phyloP scores from a whole-genome alignment of 1,140 invertebrate genomes.

The Penaeus indicus region DNA sequence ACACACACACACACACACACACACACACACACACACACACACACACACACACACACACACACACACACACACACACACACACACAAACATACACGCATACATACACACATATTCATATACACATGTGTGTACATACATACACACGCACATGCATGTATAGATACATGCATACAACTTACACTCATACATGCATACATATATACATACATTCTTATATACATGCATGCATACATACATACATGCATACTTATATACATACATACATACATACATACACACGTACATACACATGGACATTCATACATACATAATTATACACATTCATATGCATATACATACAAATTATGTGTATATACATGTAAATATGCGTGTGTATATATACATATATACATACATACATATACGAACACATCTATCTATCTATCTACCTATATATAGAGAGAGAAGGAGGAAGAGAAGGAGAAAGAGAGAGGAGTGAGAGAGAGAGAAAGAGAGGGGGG shows the following conservation, averaged over 20 bases:
- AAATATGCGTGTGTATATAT: not conserved
- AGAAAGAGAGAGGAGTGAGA: not conserved
- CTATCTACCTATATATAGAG: not conserved
- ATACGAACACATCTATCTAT: not conserved
- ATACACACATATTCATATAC: too few relatives aligned
- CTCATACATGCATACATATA: not conserved
- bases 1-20: not conserved
- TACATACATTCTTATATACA: not conserved
- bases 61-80: too few relatives aligned
- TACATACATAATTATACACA: too few relatives aligned
- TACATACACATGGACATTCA: too few relatives aligned
- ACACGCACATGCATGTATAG: not conserved
- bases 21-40: too few relatives aligned
- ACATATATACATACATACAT: conserved; percentile 6
- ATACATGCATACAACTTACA: not conserved
- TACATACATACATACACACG: conserved; percentile 32
- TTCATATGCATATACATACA: not conserved
- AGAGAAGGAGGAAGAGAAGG: not conserved
- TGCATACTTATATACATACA: conserved; percentile 14
- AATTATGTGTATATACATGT: not conserved
- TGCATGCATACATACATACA: not conserved
- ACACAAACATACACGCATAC: too few relatives aligned
- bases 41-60: too few relatives aligned
- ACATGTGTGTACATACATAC: too few relatives aligned
- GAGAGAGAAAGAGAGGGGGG: not conserved